Base-by-base conservation (phyloP, 2,113 vertebrate species). In the Lates calcarifer region DNA sequence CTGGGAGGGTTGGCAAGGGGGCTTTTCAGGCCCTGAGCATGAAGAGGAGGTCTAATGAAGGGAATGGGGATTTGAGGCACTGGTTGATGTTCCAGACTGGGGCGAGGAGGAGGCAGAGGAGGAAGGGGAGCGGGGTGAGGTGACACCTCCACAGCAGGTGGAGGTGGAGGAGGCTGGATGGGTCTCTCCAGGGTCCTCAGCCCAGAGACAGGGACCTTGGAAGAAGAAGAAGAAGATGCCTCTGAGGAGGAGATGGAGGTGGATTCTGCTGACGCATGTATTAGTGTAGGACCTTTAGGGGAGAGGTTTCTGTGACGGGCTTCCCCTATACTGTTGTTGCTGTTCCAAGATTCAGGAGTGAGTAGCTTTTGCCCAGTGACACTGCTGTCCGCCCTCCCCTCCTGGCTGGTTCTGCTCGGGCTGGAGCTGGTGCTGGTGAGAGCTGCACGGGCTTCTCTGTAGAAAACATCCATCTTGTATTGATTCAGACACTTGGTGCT, bases 401-500 rank as follows among this genome's bases (percentile, higher is more conserved):
- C 97, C 28, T 96, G 93, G 88, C 94, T 94, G 89, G 95, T 90
- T 92, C 96, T 96, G 86, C 96, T 95, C 75, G 97, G 96, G 91
- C 96, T 96, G 91, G 97, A 97, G 93, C 96, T 96, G 92, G 96
- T 97, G 91, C 96, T 96, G 92, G 96, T 97, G 90, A 99, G 98
- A 80, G 97, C 97, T 85, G 98, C 97, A 81, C 97, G 97, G 76
- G 98, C 97, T 91, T 99, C 98, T 94, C 97, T 95, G 95, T 99
- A 99, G 95, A 99, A 99, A 92, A 99, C 98, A 92, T 99, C 98
- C 98, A 99, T 99, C 96, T 99, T 99, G 95, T 99, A 99, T 93
- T 99, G 98, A 95, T 99, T 99, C 92, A 99, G 96, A 94, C 98
- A 99, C 95, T 99, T 99, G 87, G 97, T 97, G 94, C 97, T 99